Evolutionary conservation across 1,140 invertebrate genomes (phyloP).

Genomic region (Acromyrmex heyeri): DNA sequence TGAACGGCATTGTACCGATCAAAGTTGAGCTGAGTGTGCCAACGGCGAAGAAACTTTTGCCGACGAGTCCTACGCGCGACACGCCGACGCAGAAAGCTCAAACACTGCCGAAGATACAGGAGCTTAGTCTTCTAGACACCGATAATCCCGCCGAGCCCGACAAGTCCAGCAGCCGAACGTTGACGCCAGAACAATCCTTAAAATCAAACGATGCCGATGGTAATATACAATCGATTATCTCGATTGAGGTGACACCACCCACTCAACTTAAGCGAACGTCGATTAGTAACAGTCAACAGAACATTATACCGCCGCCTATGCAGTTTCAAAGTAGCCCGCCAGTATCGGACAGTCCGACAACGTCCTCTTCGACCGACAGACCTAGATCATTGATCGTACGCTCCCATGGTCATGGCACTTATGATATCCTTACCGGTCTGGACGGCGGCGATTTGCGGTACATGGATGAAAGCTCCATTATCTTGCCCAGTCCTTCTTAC

Average conservation of each 20-base stretch:
- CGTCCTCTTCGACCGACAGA: slow-evolving; percentile 87
- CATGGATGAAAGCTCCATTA: slow-evolving; percentile 96
- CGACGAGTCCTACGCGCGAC: slow-evolving; percentile 79
- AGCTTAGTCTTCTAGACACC: slow-evolving; percentile 89
- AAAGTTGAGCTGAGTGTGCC: slow-evolving; percentile 79
- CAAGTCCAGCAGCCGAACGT: slow-evolving; percentile 83
- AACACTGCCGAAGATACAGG: slow-evolving; percentile 90
- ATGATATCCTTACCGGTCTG: slow-evolving; percentile 92
- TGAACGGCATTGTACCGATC: slow-evolving; percentile 88
- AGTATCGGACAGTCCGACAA: slow-evolving; percentile 86
- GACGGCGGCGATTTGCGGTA: slow-evolving; percentile 93
- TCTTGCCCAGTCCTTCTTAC: slow-evolving; percentile 91
- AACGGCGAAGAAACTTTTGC: slow-evolving; percentile 69
- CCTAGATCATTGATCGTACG: slow-evolving; percentile 87
- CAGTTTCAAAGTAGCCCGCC: slow-evolving; percentile 91
- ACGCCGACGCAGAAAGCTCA: slow-evolving; percentile 84
- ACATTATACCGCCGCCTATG: slow-evolving; percentile 92
- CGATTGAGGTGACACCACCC: slow-evolving; percentile 83
- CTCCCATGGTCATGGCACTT: slow-evolving; percentile 88
- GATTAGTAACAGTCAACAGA: slow-evolving; percentile 72
- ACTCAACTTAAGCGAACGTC: slow-evolving; percentile 72
- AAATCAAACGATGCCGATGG: slow-evolving; percentile 71
- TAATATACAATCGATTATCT: slow-evolving; percentile 60
- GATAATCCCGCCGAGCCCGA: slow-evolving; percentile 86
- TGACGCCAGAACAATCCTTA: slow-evolving; percentile 84